Evolutionary conservation across 2,113 vertebrate species (phyloP).

Genomic region (Miniopterus natalensis): DNA sequence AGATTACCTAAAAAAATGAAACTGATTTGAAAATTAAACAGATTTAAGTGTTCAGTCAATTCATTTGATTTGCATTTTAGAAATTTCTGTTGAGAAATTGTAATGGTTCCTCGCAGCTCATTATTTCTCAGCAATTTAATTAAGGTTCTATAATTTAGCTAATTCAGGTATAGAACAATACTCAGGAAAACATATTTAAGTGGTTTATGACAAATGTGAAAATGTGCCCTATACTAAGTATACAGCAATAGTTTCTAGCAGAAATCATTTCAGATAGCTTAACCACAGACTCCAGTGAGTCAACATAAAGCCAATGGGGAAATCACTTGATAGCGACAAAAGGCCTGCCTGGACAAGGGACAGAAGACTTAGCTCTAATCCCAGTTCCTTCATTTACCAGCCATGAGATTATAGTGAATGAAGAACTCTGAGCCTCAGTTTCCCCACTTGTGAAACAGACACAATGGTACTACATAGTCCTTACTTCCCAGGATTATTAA

Average conservation of each 20-base stretch:
- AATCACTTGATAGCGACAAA: background rate
- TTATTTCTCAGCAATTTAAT: constrained; percentile 79
- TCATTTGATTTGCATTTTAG: constrained; percentile 85
- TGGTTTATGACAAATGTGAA: background rate
- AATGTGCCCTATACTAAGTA: constrained; percentile 3
- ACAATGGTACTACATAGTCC: background rate
- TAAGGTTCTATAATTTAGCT: constrained; percentile 60
- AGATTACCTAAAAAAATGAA: constrained; percentile 85
- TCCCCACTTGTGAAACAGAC: background rate
- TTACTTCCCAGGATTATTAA: background rate
- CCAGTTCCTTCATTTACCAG: background rate
- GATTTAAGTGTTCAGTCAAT: constrained; percentile 86
- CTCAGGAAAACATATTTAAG: constrained; percentile 51
- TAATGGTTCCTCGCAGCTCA: constrained; percentile 69
- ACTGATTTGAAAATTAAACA: constrained; percentile 88
- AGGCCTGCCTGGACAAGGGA: background rate
- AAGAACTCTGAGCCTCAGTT: background rate
- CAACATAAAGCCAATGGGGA: background rate
- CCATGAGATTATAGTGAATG: background rate
- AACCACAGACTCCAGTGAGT: background rate
- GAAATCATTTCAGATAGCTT: constrained; percentile 18
- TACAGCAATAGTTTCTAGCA: background rate
- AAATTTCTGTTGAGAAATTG: constrained; percentile 82
- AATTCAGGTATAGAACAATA: constrained; percentile 59
- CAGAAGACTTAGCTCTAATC: background rate